Conservation (phyloP, 2,113 vertebrate genomes). For the Mandrillus leucophaeus region DNA sequence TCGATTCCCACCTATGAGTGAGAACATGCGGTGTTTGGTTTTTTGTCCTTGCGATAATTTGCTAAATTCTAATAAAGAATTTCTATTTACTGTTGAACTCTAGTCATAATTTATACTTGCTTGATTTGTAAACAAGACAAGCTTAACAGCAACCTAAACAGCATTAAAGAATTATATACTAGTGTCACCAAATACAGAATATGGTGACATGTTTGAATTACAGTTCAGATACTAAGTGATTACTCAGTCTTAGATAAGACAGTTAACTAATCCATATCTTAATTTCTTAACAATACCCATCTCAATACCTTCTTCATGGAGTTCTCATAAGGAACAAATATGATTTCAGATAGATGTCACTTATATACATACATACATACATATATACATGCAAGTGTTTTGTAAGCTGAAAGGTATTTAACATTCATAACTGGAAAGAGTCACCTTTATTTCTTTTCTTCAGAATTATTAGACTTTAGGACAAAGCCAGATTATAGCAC, state of each 20-base stretch:
- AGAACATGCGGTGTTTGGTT: too few species aligned
- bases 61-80: neutral
- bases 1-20: too few species aligned
- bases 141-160: neutral
- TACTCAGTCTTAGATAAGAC: neutral
- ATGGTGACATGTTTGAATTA: neutral
- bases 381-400: neutral
- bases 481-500: neutral
- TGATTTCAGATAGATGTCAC: neutral
- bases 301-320: neutral
- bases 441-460: neutral
- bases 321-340: neutral
- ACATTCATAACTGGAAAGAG: neutral
- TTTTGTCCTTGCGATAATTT: too few species aligned
- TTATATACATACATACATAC: accelerated
- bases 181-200: neutral
- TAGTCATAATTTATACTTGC: neutral
- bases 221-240: neutral
- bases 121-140: neutral
- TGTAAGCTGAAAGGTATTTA: neutral
- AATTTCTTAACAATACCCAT: neutral
- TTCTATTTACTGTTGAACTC: neutral
- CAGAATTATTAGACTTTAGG: neutral
- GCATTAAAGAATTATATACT: neutral
- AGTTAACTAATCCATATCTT: neutral